A percentile compares a stretch with the other conserved stretches of the same genome.
Evolutionary conservation across 2,113 vertebrate species (phyloP).

Genomic region (Neomonachus schauinslandi): DNA sequence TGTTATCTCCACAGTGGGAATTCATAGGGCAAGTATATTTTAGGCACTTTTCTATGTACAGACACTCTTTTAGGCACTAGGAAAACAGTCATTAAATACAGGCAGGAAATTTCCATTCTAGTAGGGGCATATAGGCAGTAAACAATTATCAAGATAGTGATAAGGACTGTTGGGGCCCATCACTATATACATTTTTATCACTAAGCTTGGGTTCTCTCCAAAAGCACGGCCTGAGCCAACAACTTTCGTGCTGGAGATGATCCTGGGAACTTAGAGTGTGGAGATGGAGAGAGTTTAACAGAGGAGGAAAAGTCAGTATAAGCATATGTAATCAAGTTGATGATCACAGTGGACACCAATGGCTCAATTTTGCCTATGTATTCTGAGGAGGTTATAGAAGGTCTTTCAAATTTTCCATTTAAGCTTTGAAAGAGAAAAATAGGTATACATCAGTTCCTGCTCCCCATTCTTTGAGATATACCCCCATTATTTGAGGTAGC

Average conservation of each 20-base stretch:
- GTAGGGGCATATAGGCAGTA: background rate
- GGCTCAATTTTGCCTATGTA: background rate
- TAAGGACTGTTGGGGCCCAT: rapidly evolving
- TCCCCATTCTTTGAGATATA: background rate
- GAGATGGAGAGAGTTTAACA: background rate
- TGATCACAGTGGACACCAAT: background rate
- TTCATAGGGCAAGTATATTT: background rate
- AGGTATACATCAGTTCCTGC: background rate
- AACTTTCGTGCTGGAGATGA: background rate
- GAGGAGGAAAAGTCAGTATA: background rate
- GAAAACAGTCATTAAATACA: background rate
- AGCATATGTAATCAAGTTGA: background rate
- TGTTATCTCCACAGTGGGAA: background rate
- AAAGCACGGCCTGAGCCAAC: background rate
- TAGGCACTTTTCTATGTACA: background rate
- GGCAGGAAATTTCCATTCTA: background rate
- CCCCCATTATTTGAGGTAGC: background rate
- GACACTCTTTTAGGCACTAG: background rate
- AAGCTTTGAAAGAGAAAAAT: background rate
- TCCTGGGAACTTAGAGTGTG: background rate
- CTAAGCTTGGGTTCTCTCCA: background rate
- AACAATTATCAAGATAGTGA: background rate
- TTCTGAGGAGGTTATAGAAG: background rate
- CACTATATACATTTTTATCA: background rate
- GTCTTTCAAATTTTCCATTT: background rate